phyloP scores from a whole-genome alignment of 2,113 vertebrate species.

The Aix galericulata region DNA sequence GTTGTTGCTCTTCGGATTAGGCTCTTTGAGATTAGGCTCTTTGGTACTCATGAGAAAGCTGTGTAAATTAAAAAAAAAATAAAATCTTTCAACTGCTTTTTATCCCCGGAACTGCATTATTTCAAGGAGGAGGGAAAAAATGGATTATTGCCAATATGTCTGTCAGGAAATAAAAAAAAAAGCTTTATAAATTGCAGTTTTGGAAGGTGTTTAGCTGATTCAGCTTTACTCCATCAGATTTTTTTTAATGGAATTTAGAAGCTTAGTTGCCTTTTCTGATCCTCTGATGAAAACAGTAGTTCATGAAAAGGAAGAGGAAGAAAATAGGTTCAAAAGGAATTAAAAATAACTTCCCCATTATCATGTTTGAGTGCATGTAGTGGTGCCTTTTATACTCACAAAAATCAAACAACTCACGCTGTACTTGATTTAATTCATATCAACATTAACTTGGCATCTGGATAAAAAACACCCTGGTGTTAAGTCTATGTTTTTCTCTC shows the following conservation, averaged over 20 bases:
- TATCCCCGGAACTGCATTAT: neutral
- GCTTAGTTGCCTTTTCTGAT: neutral
- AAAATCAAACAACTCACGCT: neutral
- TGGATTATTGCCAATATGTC: neutral
- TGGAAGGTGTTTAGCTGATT: slow-evolving; percentile 18
- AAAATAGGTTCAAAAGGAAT: neutral
- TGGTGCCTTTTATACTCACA: neutral
- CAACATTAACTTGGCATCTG: neutral
- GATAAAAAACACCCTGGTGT: neutral
- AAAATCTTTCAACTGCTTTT: neutral
- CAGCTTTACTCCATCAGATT: neutral
- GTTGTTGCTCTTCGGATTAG: neutral
- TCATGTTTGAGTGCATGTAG: neutral
- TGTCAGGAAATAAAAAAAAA: neutral
- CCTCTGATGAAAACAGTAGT: neutral
- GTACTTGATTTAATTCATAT: neutral
- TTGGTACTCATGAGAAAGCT: neutral
- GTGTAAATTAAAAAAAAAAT: neutral
- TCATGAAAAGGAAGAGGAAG: neutral
- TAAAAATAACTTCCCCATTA: neutral
- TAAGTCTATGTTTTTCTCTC: neutral
- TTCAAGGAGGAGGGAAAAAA: neutral
- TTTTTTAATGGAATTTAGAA: neutral
- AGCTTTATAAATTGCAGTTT: neutral
- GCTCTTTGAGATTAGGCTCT: neutral